Evolutionary conservation across 2,888 invertebrate species (phyloP), one percentile per base, ranked within the genome.

Genomic region (Osmoderma eremita): DNA sequence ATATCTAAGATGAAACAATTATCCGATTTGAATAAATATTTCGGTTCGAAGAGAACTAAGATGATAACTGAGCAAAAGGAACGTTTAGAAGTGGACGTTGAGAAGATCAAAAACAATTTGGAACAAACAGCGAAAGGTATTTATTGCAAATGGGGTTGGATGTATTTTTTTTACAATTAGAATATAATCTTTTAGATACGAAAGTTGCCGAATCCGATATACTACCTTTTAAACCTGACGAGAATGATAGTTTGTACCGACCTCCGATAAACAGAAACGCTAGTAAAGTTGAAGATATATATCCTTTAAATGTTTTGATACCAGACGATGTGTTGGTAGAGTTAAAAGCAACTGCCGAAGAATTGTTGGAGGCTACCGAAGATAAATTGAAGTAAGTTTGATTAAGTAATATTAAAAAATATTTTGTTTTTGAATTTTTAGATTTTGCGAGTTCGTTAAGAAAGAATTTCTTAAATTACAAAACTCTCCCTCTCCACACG

Each of bases 1-100:
- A 69, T 70, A 4, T 72, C 76, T 20, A 22, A 54, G 12, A 62
- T 65, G 13, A 66, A 63, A 38, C 36, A 41, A 75, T 73, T 54
- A 66, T 74, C 0, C 74, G 84, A 84, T 61, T 78, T 90, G 0
- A 87, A 87, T 51, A 86, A 87, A 73, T 84, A 88, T 70, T 90
- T 90, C 75, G 90, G 89, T 1, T 89, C 89, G 0, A 90, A 90
- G 70, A 86, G 84, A 74, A 82, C 83, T 0, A 89, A 87, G 75
- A 79, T 88, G 71, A 79, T 79, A 53, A 85, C 87, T 67, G 89
- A 89, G 72, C 88, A 88, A n/a, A 78, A 77, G 0, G 88, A 89
- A 75, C 85, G 84, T 75, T 76, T 88, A 56, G 86, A 87, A 75
- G 79, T 88, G 0, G 86, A 88, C 69, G 82, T 87, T 0, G 83